These are phyloP conservation scores for Pseudolaguvia tuberculata DNA, from an alignment of 2,113 vertebrate species.

Conservation along the genomic window DNA sequence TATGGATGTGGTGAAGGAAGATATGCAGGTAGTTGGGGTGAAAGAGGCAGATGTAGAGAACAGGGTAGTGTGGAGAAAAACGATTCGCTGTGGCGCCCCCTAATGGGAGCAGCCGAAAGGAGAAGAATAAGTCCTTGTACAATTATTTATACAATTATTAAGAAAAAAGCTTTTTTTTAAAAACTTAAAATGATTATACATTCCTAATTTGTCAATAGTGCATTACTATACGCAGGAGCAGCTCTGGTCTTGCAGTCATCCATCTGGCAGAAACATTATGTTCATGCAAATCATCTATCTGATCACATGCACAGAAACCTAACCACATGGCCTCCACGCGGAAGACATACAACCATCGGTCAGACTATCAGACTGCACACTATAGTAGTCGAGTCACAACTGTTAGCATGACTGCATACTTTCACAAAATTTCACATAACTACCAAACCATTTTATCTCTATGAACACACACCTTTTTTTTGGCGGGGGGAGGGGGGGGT, in stretches of 20 bases:
- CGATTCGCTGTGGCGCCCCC: too few species aligned
- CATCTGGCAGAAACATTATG: not conserved
- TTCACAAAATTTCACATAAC: not conserved
- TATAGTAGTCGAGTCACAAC: not conserved
- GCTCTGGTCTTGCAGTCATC: not conserved
- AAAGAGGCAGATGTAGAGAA: too few species aligned
- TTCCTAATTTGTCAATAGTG: not conserved
- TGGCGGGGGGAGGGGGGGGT: too few species aligned
- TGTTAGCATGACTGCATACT: not conserved
- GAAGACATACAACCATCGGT: not conserved
- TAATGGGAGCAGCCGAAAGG: too few species aligned
- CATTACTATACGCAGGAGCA: not conserved
- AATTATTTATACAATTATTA: too few species aligned
- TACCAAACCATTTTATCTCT: not conserved
- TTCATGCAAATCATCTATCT: not conserved
- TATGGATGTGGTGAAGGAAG: too few species aligned
- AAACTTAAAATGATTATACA: not conserved
- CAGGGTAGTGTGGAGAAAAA: too few species aligned
- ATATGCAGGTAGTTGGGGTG: too few species aligned
- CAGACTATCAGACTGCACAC: not conserved
- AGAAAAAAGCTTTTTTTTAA: too few species aligned
- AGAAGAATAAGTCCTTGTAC: too few species aligned
- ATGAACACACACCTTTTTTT: not conserved
- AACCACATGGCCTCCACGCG: not conserved
- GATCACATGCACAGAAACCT: not conserved